Percentiles rank a stretch among this genome's conserved stretches.
Evolutionary conservation across 2,888 invertebrate genomes (phyloP).

Genomic region (Cyclophora albipunctata): DNA sequence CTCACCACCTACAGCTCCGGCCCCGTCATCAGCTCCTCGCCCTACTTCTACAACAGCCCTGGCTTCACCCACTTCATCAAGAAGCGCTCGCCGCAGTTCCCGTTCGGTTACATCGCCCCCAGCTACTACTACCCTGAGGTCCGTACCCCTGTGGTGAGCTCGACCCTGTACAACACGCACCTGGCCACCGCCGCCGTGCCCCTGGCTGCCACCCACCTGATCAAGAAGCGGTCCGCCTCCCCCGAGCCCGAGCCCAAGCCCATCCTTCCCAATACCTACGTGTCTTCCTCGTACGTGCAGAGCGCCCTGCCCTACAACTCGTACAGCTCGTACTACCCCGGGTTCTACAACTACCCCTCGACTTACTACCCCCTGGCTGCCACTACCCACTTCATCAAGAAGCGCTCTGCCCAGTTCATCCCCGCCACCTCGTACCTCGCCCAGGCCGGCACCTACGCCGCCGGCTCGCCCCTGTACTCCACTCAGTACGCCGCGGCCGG

Average conservation of each 20-base stretch:
- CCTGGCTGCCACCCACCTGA: constrained; percentile 15
- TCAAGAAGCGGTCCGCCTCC: constrained; percentile 39
- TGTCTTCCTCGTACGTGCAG: constrained; percentile 13
- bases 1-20: constrained; percentile 45
- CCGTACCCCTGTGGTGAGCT: background rate
- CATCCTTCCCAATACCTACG: constrained; percentile 25
- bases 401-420: constrained; percentile 34
- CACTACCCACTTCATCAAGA: constrained; percentile 40
- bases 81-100: constrained; percentile 21
- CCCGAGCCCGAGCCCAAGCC: constrained; percentile 11
- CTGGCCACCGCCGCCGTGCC: background rate
- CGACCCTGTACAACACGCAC: background rate
- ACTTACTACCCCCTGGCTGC: constrained; percentile 21
- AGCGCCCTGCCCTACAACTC: background rate
- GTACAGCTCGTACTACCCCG: constrained; percentile 5
- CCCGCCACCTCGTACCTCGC: constrained; percentile 19
- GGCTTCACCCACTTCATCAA: constrained; percentile 37
- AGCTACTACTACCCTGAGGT: constrained; percentile 5
- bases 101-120: constrained; percentile 20
- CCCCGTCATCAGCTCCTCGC: constrained; percentile 50
- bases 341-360: constrained; percentile 4
- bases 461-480: background rate
- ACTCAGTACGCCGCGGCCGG: background rate
- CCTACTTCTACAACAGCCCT: constrained; percentile 32
- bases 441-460: background rate